Evolutionary conservation across 1,140 invertebrate species (phyloP).

Genomic region (Zophobas morio): DNA sequence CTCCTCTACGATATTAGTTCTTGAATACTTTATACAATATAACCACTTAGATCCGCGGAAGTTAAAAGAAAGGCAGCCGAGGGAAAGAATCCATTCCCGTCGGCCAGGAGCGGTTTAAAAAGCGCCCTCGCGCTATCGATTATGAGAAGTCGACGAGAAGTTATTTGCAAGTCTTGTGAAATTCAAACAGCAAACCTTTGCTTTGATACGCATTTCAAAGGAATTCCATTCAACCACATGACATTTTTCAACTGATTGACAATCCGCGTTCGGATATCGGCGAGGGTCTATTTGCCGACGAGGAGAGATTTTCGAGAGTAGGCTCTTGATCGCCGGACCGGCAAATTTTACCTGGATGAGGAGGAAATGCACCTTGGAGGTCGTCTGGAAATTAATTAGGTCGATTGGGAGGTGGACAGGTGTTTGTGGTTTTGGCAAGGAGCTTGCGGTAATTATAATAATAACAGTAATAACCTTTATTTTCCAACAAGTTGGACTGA

Average conservation of each 20-base stretch:
- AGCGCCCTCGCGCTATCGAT: conserved; percentile 21
- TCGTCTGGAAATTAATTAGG: no score
- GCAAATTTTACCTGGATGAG: no score
- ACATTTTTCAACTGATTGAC: conserved; percentile 40
- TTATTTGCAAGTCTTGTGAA: conserved; percentile 41
- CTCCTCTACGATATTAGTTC: not conserved
- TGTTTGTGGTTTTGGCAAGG: no score
- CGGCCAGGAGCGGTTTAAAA: conserved; percentile 1
- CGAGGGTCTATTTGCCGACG: conserved; percentile 16
- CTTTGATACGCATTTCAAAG: conserved; percentile 42
- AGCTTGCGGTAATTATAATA: no score
- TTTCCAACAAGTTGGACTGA: no score
- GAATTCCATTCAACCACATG: conserved; percentile 38
- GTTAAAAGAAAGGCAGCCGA: not conserved
- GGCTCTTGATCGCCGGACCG: not conserved
- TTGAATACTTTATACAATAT: conserved; percentile 26
- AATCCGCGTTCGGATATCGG: conserved; percentile 35
- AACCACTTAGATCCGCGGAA: conserved; percentile 5
- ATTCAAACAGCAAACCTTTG: conserved; percentile 36
- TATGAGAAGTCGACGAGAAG: conserved; percentile 31
- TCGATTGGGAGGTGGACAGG: no score
- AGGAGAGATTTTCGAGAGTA: conserved; percentile 8
- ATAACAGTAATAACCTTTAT: no score
- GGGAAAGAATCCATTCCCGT: conserved; percentile 6
- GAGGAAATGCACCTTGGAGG: no score